Conservation (phyloP, 2,113 vertebrate genomes). For the Illadopsis cleaveri region DNA sequence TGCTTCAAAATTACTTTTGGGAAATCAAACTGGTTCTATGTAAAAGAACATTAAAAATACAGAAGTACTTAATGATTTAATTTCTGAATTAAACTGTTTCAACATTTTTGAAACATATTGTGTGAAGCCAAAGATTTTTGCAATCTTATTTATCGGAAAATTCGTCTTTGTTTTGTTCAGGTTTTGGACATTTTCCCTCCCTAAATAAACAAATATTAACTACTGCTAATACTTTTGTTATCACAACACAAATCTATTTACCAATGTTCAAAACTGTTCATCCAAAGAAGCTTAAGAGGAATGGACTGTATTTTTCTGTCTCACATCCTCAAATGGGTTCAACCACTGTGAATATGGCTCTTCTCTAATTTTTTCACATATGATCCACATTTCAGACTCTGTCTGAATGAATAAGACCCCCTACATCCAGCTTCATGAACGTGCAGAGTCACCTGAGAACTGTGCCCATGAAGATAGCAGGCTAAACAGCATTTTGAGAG, state of each 20-base stretch:
- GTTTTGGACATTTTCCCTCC: not conserved
- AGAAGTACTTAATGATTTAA: not conserved
- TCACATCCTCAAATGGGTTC: not conserved
- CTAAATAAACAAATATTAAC: not conserved
- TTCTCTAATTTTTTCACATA: not conserved
- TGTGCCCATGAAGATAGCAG: not conserved
- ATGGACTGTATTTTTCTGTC: not conserved
- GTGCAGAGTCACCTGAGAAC: not conserved
- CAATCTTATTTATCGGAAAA: not conserved
- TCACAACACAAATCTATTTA: not conserved
- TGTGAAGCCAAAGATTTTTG: not conserved
- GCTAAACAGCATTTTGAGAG: not conserved
- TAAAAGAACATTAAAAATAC: not conserved
- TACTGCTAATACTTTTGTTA: not conserved
- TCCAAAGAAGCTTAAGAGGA: not conserved
- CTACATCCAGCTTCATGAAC: not conserved
- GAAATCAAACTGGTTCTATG: not conserved
- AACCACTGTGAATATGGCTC: fast-evolving
- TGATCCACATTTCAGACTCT: not conserved
- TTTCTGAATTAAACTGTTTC: not conserved
- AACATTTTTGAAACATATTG: not conserved
- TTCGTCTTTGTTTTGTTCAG: not conserved
- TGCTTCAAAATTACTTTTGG: not conserved
- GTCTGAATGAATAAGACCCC: not conserved
- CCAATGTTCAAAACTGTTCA: not conserved